Evolutionary conservation across 2,888 invertebrate genomes (phyloP), one percentile per base, ranked within the genome.

Genomic region (Urechis unicinctus): DNA sequence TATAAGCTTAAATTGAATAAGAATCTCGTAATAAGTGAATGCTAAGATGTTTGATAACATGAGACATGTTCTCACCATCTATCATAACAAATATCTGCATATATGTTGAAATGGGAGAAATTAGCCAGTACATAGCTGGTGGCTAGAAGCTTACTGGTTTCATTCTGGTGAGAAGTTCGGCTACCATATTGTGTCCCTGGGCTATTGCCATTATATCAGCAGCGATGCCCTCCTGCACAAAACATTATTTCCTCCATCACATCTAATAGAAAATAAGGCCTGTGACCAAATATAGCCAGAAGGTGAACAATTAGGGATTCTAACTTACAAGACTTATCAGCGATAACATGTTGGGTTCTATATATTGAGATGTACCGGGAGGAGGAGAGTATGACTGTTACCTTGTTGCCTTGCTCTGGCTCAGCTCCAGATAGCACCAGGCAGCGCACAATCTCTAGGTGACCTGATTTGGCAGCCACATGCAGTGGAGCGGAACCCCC

Each of bases 171-270:
- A 88, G 77, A 41, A 88, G 78, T 61, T 84, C 84, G 22, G 85
- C 85, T 54, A 87, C 85, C 59, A 85, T 83, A 57, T 83, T 83
- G 72, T 85, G 84, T 24, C 87, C 87, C 68, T 87, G 84, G 67
- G 87, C 86, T 52, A 88, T 78, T n/a, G 88, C 88, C 64, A 87
- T 85, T 43, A 88, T 85, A 69, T 88, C 88, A 3, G 88, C 86
- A 47, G 85, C 83, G 52, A 88, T 85, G 52, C 87, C 87, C 71
- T 86, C 86, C 67, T 80, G 62, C 9, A 64, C 2, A 30, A 21
- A 13, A 21, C 43, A 45, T 3, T 25, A 49, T 28, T 49, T 28
- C n/a, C 49, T 28, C 29, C 13, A 5, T 1, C 29, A 2, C 2
- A 28, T 29, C 28, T 50, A 17, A 31, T 6, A 6, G 46, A 17